Evolutionary conservation across 2,797 vertebrate species (phyloP), one percentile per base, ranked within the genome.

Genomic region (Chiloscyllium punctatum): DNA sequence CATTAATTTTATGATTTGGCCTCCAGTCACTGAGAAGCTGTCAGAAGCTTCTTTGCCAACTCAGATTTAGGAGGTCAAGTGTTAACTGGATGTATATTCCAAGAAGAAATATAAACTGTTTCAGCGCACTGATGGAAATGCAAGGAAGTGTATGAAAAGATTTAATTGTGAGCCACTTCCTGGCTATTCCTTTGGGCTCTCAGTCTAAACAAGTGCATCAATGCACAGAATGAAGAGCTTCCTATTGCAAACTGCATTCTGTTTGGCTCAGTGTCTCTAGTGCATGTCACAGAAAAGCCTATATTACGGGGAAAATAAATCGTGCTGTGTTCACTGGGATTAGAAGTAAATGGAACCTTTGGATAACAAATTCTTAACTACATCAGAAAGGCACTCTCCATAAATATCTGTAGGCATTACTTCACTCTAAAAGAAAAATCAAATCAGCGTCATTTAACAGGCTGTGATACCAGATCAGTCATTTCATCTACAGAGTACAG

Each of bases 171-270:
- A 25, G 96, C 84, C 95, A 86, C 18, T 37, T 95, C 95, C 69
- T 95, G 27, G 88, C 42, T 42, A 94, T 62, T 69, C 74, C 94
- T 95, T 0, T 5, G 51, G 95, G 96, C 16, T 94, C 62, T 95
- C 95, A n/a, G 91, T 51, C 69, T 95, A 71, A 95, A 69, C 96
- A 71, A 95, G 94, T 96, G 96, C 94, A 71, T 95, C 95, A 82
- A 0, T 96, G 96, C 95, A 3, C 95, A 95, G 86, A 57, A 51
- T 88, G 95, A 94, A 68, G 95, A 92, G 66, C 91, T 95, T 5
- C 95, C 96, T 96, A 94, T 95, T 16, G 71, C 71, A 95, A 51
- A 88, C n/a, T 37, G 96, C 95, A 72, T 96, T 90, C 96, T 96
- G 27, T 96, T 87, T 84, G 21, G 7, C 51, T 16, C 13, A 69